Conservation (phyloP, 1,140 invertebrate genomes). For the Zaprionus ornatus region DNA sequence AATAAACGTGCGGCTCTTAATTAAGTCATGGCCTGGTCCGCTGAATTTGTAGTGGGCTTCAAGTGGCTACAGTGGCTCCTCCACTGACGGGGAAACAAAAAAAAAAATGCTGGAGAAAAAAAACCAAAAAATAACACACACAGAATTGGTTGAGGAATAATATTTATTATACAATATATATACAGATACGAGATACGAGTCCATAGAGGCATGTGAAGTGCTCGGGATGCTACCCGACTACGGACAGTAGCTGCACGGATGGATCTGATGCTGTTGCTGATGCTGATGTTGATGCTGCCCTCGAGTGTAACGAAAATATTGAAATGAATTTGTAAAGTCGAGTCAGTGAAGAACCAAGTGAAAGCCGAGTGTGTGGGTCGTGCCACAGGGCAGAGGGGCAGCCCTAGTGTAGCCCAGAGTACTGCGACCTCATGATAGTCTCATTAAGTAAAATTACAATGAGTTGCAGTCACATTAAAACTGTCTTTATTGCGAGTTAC, state of each 20-base stretch:
- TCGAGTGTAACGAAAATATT: slow-evolving; percentile 81
- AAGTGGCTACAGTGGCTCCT: slow-evolving; percentile 64
- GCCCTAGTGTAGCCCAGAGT: neutral
- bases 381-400: neutral
- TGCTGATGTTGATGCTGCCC: slow-evolving; percentile 36
- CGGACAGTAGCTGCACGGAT: slow-evolving; percentile 24
- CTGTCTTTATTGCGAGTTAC: neutral
- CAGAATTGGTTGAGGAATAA: slow-evolving; percentile 55
- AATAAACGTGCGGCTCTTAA: slow-evolving; percentile 81
- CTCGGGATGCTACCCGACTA: slow-evolving; percentile 47
- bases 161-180: slow-evolving; percentile 69
- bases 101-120: slow-evolving; percentile 35
- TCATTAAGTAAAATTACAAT: neutral
- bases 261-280: neutral
- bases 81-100: slow-evolving; percentile 43
- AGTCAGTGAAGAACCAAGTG: slow-evolving; percentile 9
- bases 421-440: neutral
- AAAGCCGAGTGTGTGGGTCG: slow-evolving; percentile 21
- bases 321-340: slow-evolving; percentile 73
- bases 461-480: neutral
- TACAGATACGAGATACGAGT: slow-evolving; percentile 34
- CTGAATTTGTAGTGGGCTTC: slow-evolving; percentile 64
- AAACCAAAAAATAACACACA: slow-evolving; percentile 14
- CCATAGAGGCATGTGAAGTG: slow-evolving; percentile 47
- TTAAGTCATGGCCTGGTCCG: slow-evolving; percentile 74